Conservation (phyloP, 2,797 vertebrate genomes). For the Premnoplex brunnescens region DNA sequence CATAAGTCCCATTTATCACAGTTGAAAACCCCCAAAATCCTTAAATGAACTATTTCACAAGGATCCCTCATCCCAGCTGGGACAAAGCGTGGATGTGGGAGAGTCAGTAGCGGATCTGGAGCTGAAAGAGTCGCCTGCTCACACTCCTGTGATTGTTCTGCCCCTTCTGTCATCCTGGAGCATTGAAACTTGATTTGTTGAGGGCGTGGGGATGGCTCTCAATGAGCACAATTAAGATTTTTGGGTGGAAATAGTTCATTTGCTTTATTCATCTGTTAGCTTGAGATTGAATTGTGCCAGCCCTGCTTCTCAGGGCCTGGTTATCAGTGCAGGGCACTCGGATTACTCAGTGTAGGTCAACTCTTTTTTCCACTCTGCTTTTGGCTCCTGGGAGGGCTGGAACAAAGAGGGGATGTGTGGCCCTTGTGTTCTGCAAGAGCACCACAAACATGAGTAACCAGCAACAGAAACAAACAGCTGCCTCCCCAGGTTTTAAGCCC, state of each 20-base stretch:
- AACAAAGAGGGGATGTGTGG: conserved; percentile 41
- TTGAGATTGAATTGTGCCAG: not conserved
- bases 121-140: not conserved
- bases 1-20: not conserved
- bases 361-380: not conserved
- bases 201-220: not conserved
- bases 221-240: not conserved
- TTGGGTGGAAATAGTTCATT: not conserved
- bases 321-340: not conserved
- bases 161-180: not conserved
- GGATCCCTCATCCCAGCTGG: not conserved
- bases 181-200: not conserved
- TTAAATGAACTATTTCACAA: not conserved
- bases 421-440: not conserved
- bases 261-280: not conserved
- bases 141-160: not conserved
- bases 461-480: not conserved
- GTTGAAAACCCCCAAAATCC: not conserved
- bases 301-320: not conserved
- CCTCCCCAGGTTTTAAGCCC: not conserved
- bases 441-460: not conserved
- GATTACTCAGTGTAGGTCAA: not conserved
- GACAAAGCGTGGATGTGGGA: accelerated
- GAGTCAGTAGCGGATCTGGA: not conserved
- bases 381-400: not conserved